Evolutionary conservation across 2,888 invertebrate genomes (phyloP).

Genomic region (Xestobium rufovillosum): DNA sequence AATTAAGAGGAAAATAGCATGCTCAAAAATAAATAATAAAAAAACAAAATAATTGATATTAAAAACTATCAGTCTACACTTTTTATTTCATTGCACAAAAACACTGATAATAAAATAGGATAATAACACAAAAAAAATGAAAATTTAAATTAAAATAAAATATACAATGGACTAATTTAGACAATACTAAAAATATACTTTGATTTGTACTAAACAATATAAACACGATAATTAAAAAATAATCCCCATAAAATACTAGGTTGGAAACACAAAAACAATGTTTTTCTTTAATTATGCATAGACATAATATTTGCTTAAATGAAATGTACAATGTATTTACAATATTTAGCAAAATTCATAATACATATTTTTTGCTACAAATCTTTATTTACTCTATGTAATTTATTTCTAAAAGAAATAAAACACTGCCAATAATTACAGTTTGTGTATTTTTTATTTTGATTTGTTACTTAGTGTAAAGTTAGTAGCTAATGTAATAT

Average conservation of each 20-base stretch:
- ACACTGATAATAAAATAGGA: slow-evolving; percentile 41
- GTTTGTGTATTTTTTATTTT: no score
- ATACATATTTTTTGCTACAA: slow-evolving; percentile 32
- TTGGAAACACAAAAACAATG: slow-evolving; percentile 28
- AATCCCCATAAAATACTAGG: slow-evolving; percentile 33
- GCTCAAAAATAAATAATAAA: slow-evolving; percentile 17
- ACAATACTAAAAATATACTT: slow-evolving; percentile 36
- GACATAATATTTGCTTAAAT: slow-evolving; percentile 41
- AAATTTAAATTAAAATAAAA: slow-evolving; percentile 32
- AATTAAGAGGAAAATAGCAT: neutral
- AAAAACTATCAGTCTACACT: slow-evolving; percentile 41
- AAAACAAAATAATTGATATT: slow-evolving; percentile 26
- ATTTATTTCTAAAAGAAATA: slow-evolving; percentile 32
- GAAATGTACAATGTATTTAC: slow-evolving; percentile 44
- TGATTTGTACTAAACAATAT: slow-evolving; percentile 37
- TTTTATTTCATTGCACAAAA: slow-evolving; percentile 43
- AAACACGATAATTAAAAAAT: slow-evolving; percentile 30
- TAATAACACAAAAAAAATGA: slow-evolving; percentile 31
- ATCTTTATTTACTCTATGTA: slow-evolving; percentile 36
- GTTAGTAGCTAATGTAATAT: no score
- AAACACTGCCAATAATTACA: slow-evolving; percentile 42
- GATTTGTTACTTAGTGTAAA: no score
- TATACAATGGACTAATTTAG: slow-evolving; percentile 36
- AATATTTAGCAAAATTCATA: slow-evolving; percentile 41
- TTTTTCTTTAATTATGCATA: slow-evolving; percentile 31